phyloP scores from a whole-genome alignment of 2,113 vertebrate species.

The Columba janthina region DNA sequence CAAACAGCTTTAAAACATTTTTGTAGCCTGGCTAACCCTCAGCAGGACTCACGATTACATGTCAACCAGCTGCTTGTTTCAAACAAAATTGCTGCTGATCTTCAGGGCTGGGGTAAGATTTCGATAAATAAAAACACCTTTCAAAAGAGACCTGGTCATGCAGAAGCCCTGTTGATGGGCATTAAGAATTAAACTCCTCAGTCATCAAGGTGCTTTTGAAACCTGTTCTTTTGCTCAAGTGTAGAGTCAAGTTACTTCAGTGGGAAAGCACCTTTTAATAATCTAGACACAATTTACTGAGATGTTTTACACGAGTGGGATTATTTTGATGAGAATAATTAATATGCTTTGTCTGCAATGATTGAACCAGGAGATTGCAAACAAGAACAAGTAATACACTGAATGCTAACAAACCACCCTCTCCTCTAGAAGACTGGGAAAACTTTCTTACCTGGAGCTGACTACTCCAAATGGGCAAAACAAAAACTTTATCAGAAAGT shows the following conservation, averaged over 20 bases:
- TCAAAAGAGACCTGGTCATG: neutral
- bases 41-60: neutral
- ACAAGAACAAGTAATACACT: neutral
- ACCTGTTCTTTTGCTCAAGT: neutral
- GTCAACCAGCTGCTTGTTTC: neutral
- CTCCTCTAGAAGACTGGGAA: neutral
- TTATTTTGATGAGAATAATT: neutral
- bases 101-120: neutral
- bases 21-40: neutral
- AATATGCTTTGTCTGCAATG: neutral
- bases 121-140: neutral
- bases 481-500: neutral
- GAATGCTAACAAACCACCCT: neutral
- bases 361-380: neutral
- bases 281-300: neutral
- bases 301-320: neutral
- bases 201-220: neutral
- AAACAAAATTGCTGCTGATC: neutral
- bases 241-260: neutral
- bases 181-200: neutral
- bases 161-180: neutral
- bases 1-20: neutral
- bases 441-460: neutral
- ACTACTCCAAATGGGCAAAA: neutral
- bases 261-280: neutral